Base-by-base conservation (phyloP, 1,140 invertebrate genomes). In the Drosophila suzukii region DNA sequence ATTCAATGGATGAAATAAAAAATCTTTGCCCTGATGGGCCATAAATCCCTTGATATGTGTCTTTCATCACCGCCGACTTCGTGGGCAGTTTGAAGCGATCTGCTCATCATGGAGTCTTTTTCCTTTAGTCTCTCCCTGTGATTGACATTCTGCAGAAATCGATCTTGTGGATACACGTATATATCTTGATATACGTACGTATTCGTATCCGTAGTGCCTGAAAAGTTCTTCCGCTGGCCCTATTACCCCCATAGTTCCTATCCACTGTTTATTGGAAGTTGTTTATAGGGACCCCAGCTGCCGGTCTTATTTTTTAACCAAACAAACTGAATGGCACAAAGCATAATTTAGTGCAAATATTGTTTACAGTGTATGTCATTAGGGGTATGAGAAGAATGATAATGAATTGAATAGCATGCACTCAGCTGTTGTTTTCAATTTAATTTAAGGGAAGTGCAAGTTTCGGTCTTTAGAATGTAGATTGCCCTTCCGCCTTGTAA, bases 121-220 rank as follows among this genome's bases (percentile, higher is more conserved):
- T 50, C 10, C 47, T n/a, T 36, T 39, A 53, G 38, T 63, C 73
- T 39, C 30, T 49, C 24, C 38, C 27, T 80, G 81, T 80, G 81
- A 83, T 85, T 78, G 81, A 85, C 68, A 88, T 76, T 79, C 54
- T 63, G 53, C 75, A 86, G 83, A 61, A 51, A 74, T 75, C 43
- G 55, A 60, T 81, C 72, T 39, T 41, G 10, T 5, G 11, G 53
- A 24, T 27, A 27, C 10, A 39, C 38, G 36, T 32, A 61, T 11
- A 43, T 30, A 53, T 56, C 43, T n/a, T 27, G 27, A 32, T 13
- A 47, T n/a, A 36, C 1, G 32, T 4, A 30, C 6, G 13, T 39
- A 17, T 36, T 13, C 1, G 2, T 20, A 50, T 59, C 11, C 41
- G 36, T 10, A n/a, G n/a, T 17, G 55, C 13, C 59, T 71, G 77